A percentile compares a stretch with the other conserved stretches of the same genome.
phyloP scores from a whole-genome alignment of 2,888 invertebrate species.

The Microctonus aethiopoides region DNA sequence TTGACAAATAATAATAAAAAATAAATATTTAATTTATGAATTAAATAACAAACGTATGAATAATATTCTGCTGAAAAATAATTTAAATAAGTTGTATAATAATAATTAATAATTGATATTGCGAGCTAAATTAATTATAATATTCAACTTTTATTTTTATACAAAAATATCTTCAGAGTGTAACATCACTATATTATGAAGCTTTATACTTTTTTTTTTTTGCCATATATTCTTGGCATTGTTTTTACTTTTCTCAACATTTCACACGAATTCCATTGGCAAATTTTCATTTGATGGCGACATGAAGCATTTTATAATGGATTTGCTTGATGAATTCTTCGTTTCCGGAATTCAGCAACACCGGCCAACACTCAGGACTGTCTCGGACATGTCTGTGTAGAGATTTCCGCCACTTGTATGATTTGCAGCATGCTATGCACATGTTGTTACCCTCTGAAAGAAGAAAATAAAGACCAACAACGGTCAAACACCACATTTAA shows the following conservation, averaged over 20 bases:
- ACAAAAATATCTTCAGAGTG: conserved; percentile 13
- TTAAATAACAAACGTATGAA: background rate
- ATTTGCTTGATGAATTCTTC: conserved; percentile 59
- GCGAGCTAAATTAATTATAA: background rate
- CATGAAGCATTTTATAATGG: conserved; percentile 58
- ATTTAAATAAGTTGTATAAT: background rate
- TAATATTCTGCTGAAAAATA: background rate
- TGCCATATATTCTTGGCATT: background rate
- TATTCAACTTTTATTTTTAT: conserved; percentile 9
- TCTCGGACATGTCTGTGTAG: conserved; percentile 63
- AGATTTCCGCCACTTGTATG: conserved; percentile 66
- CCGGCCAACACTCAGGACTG: conserved; percentile 63
- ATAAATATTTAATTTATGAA: conserved; percentile 12
- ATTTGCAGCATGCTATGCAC: conserved; percentile 62
- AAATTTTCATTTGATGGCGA: conserved; percentile 49
- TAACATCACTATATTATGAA: conserved; percentile 2
- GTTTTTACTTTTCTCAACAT: background rate
- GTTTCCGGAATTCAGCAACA: conserved; percentile 58
- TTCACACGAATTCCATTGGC: no score
- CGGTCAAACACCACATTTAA: conserved; percentile 14
- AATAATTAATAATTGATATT: background rate
- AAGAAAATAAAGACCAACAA: conserved; percentile 41
- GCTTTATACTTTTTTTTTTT: conserved; percentile 8
- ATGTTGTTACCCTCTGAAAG: conserved; percentile 57
- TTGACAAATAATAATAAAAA: conserved; percentile 48